phyloP scores from a whole-genome alignment of 2,113 vertebrate genomes.

The Zosterops pallidus region DNA sequence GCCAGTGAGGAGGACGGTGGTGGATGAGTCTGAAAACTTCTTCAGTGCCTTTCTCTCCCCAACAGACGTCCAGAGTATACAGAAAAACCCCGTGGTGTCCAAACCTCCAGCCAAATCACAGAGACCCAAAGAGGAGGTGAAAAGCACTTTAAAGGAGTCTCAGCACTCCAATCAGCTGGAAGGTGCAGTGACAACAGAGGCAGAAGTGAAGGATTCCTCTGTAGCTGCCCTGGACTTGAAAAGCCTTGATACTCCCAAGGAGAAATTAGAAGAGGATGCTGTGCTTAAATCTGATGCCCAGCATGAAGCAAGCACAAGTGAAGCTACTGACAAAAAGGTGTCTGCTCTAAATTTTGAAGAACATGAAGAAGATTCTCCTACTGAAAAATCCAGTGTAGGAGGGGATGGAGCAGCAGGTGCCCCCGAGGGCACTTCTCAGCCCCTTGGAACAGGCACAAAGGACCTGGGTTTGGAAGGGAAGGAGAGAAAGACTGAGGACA shows the following conservation, averaged over 20 bases:
- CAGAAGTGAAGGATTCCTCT: conserved; percentile 32
- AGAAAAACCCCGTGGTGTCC: conserved; percentile 86
- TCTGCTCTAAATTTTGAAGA: conserved; percentile 36
- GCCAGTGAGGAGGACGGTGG: conserved; percentile 90
- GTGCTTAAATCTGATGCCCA: not conserved
- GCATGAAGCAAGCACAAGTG: conserved; percentile 16
- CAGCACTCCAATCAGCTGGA: conserved; percentile 34
- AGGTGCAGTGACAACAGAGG: conserved; percentile 22
- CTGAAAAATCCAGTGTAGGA: conserved; percentile 14
- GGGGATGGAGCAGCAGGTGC: not conserved
- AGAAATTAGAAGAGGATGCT: conserved; percentile 25
- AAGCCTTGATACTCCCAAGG: not conserved
- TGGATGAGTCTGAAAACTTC: conserved; percentile 96
- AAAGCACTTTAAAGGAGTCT: conserved; percentile 65
- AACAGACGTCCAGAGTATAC: conserved; percentile 76
- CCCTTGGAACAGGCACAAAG: conserved; percentile 72
- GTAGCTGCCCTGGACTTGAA: conserved; percentile 9
- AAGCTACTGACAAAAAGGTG: conserved; percentile 33
- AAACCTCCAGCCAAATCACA: conserved; percentile 91
- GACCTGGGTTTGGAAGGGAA: conserved; percentile 80
- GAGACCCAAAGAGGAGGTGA: conserved; percentile 80
- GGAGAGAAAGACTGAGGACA: conserved; percentile 90
- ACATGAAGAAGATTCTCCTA: conserved; percentile 6
- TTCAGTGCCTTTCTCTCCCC: conserved; percentile 93
- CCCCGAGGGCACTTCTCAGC: conserved; percentile 31